A percentile compares a stretch with the other conserved stretches of the same genome.
Conservation (phyloP, 2,113 vertebrate species). For the Cryptomyrus ogoouensis region DNA sequence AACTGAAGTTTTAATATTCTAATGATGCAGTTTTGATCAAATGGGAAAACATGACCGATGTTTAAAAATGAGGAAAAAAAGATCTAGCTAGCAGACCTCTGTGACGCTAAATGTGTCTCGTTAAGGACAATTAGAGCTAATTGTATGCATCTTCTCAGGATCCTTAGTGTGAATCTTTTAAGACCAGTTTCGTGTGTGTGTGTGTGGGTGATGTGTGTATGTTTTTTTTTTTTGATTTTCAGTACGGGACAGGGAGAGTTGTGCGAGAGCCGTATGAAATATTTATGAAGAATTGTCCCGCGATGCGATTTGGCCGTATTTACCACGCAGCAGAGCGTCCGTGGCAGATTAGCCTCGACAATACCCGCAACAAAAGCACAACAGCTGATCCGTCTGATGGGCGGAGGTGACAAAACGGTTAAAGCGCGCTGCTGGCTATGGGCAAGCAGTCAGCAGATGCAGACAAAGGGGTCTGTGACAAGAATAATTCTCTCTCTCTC, state of each 20-base stretch:
- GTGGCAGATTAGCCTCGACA: conserved; percentile 84
- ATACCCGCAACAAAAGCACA: conserved; percentile 90
- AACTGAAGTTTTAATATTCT: conserved; percentile 1
- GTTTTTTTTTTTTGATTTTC: conserved; percentile 22
- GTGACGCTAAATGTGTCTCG: not conserved
- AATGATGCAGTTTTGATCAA: conserved; percentile 1
- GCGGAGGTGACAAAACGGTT: conserved; percentile 91
- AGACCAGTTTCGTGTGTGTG: not conserved
- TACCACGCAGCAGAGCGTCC: conserved; percentile 81
- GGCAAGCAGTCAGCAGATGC: conserved; percentile 88
- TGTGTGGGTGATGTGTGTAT: not conserved
- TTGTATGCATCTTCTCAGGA: not conserved
- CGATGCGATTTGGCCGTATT: conserved; percentile 82
- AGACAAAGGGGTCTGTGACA: conserved; percentile 93
- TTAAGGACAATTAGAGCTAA: conserved; percentile 8
- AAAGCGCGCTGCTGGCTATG: conserved; percentile 88
- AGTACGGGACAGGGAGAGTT: conserved; percentile 73
- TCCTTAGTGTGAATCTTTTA: not conserved
- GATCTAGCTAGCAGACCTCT: not conserved
- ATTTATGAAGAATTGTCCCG: conserved; percentile 81
- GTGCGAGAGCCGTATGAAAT: conserved; percentile 81
- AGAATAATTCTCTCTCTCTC: conserved; percentile 72
- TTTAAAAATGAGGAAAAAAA: not conserved
- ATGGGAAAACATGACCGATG: not conserved
- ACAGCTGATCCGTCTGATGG: conserved; percentile 91